Percentiles rank a stretch among this genome's conserved stretches.
Evolutionary conservation across 92 coral and sea anemone genomes (phyloP).

Genomic region (Epizoanthus rinbou): DNA sequence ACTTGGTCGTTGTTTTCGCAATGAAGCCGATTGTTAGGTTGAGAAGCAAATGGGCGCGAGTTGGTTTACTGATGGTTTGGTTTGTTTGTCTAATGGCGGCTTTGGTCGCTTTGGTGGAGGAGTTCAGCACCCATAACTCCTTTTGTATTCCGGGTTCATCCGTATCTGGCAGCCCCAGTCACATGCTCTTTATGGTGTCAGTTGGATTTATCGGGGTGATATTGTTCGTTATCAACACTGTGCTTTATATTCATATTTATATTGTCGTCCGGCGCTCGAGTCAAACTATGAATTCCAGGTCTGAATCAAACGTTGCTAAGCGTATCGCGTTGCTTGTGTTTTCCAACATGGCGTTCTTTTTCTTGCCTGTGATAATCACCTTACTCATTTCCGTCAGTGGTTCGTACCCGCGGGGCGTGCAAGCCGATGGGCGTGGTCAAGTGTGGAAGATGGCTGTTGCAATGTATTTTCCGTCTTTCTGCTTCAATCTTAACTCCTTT

Average conservation of each 20-base stretch:
- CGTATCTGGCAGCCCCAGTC: conserved; percentile 50
- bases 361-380: conserved; percentile 56
- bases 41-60: conserved; percentile 26
- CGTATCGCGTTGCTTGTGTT: conserved; percentile 64
- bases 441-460: conserved; percentile 2
- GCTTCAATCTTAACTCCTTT: conserved; percentile 68
- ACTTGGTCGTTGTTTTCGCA: conserved; percentile 61
- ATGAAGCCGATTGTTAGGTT: conserved; percentile 63
- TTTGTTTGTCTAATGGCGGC: conserved; percentile 50
- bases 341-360: conserved; percentile 66
- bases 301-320: conserved; percentile 68
- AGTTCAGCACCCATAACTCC: conserved; percentile 68
- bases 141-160: conserved; percentile 81
- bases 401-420: background rate
- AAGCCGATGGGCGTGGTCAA: background rate
- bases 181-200: conserved; percentile 59
- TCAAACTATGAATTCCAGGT: conserved; percentile 57
- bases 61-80: conserved; percentile 45
- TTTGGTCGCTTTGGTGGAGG: conserved; percentile 55
- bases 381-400: background rate
- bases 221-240: conserved; percentile 48
- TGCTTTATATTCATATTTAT: conserved; percentile 65
- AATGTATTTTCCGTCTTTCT: conserved; percentile 40
- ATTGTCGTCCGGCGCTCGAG: conserved; percentile 63
- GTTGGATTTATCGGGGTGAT: conserved; percentile 53